phyloP scores from a whole-genome alignment of 2,113 vertebrate species.

The Calonectris borealis region DNA sequence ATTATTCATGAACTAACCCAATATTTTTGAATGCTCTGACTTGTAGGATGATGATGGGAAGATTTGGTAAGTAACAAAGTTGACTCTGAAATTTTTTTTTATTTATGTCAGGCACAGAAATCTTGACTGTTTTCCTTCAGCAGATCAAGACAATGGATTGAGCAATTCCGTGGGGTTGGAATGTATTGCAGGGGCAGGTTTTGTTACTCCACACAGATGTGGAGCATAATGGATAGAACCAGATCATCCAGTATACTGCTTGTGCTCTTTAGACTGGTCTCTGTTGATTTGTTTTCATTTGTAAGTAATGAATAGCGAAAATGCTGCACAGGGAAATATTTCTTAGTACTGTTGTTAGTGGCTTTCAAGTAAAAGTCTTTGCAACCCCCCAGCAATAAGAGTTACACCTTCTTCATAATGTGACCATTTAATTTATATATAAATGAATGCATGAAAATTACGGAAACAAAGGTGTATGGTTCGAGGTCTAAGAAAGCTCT shows the following conservation, averaged over 20 bases:
- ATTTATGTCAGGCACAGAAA: background rate
- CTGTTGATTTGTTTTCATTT: background rate
- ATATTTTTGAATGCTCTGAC: background rate
- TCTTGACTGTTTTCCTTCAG: background rate
- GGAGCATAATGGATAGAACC: background rate
- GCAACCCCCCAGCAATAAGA: background rate
- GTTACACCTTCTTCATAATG: background rate
- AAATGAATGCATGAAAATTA: background rate
- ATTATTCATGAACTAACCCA: background rate
- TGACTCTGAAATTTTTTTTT: background rate
- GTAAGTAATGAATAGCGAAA: background rate
- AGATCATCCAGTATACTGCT: background rate
- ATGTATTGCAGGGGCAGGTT: background rate
- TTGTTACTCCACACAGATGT: background rate
- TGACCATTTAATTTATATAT: background rate
- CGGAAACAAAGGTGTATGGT: background rate
- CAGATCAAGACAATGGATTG: background rate
- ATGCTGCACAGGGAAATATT: background rate
- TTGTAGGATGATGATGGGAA: slow-evolving; percentile 94
- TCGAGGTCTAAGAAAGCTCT: background rate
- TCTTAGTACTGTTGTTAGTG: background rate
- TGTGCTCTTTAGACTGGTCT: background rate
- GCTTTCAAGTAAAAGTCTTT: background rate
- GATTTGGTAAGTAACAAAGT: slow-evolving; percentile 85
- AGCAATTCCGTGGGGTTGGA: background rate